Base-by-base conservation (phyloP, 2,113 vertebrate genomes). In the Odocoileus virginianus region DNA sequence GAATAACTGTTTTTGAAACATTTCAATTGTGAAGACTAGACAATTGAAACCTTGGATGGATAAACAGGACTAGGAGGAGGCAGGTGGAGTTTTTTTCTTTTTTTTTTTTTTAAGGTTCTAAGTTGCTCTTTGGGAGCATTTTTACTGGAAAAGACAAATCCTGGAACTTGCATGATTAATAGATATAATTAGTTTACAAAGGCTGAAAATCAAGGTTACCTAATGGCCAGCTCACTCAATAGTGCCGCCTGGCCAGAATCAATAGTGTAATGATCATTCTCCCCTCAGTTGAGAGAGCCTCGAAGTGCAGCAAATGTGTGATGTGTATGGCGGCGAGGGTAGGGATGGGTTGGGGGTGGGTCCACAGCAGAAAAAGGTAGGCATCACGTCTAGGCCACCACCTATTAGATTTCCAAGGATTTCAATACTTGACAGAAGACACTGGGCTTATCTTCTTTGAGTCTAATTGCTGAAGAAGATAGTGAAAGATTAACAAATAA, bases 171-270 rank as follows among this genome's bases (percentile, higher is more conserved):
- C 86, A 93, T 99, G 98, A 99, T 99, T 98, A 99, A 99, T 98
- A 98, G 98, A 95, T 87, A 93, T 98, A 98, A 99, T 99, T 99
- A 99, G 97, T 98, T 98, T 98, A 98, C 97, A 98, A 98, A 98
- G 94, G n/a, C 95, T 98, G 90, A 91, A 95, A 98, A 98, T 97
- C 98, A 98, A 98, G 97, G 97, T 97, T 99, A 98, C 98, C 97
- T 98, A 98, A 98, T 98, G 98, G 94, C 89, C 94, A 85, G 95
- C 98, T 98, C 98, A 97, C 71, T 98, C 57, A 96, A 93, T 64
- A 98, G 28, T 43, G 11, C 61, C 57, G 83, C 0, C 67, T 95
- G 78, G 94, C 71, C 97, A 98, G 52, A 98, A 98, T 99, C 98
- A 98, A 98, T 98, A 96, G 58, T 55, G 89, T 98, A 98, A 98